Percentiles rank a stretch among this genome's conserved stretches.
Evolutionary conservation across 2,113 vertebrate genomes (phyloP).

Genomic region (Cephalopholis sonnerati): DNA sequence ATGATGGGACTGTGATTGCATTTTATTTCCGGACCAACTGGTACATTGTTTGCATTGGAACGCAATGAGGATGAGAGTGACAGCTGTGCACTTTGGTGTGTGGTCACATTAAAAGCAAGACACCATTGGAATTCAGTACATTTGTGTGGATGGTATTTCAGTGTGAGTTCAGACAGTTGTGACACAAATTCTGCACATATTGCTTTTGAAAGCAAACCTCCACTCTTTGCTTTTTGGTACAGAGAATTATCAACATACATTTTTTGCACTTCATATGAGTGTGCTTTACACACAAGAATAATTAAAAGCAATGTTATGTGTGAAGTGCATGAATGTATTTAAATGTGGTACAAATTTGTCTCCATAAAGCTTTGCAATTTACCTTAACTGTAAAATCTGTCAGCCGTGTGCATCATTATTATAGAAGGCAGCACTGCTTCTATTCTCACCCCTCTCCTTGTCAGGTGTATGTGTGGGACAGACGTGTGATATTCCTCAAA

Average conservation of each 20-base stretch:
- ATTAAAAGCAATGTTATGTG: not conserved
- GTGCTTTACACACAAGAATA: not conserved
- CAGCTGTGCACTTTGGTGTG: not conserved
- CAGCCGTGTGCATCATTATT: not conserved
- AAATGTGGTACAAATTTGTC: not conserved
- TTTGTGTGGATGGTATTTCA: not conserved
- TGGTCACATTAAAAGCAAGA: not conserved
- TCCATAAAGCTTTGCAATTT: not conserved
- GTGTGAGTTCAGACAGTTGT: not conserved
- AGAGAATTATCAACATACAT: not conserved
- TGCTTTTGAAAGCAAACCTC: not conserved
- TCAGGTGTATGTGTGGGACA: slow-evolving; percentile 52
- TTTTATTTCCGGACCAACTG: slow-evolving; percentile 59
- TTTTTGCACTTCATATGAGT: not conserved
- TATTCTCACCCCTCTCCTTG: slow-evolving; percentile 27
- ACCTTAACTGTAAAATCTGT: slow-evolving; percentile 17
- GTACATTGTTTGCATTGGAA: slow-evolving; percentile 18
- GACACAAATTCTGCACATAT: not conserved
- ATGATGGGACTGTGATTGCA: slow-evolving; percentile 58
- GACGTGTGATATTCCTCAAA: slow-evolving; percentile 61
- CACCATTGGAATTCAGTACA: not conserved
- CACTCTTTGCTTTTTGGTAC: not conserved
- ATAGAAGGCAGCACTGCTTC: slow-evolving; percentile 5
- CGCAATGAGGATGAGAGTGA: slow-evolving; percentile 13
- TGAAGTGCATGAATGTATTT: not conserved